Base-by-base conservation (phyloP, 1,140 invertebrate species). In the Drosophila persimilis region DNA sequence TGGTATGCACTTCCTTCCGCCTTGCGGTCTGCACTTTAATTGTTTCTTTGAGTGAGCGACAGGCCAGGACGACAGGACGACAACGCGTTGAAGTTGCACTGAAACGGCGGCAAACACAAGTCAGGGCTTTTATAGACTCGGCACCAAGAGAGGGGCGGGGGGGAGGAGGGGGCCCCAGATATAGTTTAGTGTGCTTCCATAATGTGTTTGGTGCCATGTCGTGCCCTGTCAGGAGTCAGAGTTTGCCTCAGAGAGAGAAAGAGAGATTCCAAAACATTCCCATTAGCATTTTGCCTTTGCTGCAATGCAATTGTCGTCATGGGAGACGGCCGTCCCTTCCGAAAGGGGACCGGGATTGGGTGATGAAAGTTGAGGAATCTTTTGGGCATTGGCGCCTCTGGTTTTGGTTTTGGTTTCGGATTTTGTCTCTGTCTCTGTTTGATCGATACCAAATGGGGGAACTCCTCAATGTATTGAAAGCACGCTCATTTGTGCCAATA, bases 191-290 rank as follows among this genome's bases (percentile, higher is more conserved):
- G 65, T 60, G 75, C 64, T 74, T 79, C 69, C 63, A 55, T 90
- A 90, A 90, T 90, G 89, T 81, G 65, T 90, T 90, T 69, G 80
- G 89, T 90, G 77, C 89, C 89, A 90, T 79, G 80, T 48, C 67
- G 84, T 89, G 77, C 84, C 84, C 67, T 70, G 65, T 58, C 67
- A 80, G 67, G 3, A 39, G 35, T 11, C 35, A 35, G 31, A 9
- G 31, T 0, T 50, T 69, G 15, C 13, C 17, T 17, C 29, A 39
- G 20, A 17, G n/a, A 41, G n/a, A 6, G 24, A 9, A 0, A n/a
- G 7, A 53, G 35, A 74, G 60, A 88, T 88, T 89, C 84, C 84
- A 57, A 58, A 88, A 76, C 74, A 86, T 74, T 66, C 52, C 59
- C 85, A 74, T 73, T 81, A 65, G 70, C 73, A 75, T 71, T 86